These are phyloP conservation scores for Agapornis roseicollis DNA, from an alignment of 2,113 vertebrate species.

Conservation along the genomic window DNA sequence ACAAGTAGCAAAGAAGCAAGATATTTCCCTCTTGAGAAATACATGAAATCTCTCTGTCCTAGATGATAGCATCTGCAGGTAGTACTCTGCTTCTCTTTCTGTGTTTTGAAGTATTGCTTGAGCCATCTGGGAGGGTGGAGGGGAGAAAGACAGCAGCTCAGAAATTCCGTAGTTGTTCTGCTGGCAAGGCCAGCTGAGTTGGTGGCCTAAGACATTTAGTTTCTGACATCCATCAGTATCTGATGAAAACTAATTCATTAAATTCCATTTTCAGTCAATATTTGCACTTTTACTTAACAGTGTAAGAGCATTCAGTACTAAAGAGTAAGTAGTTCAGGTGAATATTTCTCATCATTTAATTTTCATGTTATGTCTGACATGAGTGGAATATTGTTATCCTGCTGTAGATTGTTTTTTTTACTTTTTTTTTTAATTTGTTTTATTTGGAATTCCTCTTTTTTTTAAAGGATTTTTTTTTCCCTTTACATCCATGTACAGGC, in stretches of 20 bases:
- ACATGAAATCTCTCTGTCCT: background rate
- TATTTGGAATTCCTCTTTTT: background rate
- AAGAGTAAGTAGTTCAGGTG: background rate
- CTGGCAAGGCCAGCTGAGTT: background rate
- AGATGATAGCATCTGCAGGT: background rate
- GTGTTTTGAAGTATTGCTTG: background rate
- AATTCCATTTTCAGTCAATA: background rate
- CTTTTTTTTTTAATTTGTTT: background rate
- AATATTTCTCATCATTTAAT: background rate
- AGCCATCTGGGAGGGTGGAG: background rate
- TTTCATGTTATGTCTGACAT: background rate
- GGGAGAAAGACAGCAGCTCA: background rate
- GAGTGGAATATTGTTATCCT: background rate
- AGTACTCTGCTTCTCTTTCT: background rate
- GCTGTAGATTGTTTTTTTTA: background rate
- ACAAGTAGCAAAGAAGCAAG: background rate
- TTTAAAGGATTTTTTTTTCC: background rate
- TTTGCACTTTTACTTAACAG: background rate
- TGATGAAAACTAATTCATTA: background rate
- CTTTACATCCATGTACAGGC: background rate
- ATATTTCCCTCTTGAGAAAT: background rate
- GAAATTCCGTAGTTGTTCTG: background rate
- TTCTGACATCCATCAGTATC: background rate
- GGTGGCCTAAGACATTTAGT: background rate
- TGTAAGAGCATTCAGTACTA: background rate